Evolutionary conservation across 2,113 vertebrate genomes (phyloP), one percentile per base, ranked within the genome.

Genomic region (Electrona antarctica): DNA sequence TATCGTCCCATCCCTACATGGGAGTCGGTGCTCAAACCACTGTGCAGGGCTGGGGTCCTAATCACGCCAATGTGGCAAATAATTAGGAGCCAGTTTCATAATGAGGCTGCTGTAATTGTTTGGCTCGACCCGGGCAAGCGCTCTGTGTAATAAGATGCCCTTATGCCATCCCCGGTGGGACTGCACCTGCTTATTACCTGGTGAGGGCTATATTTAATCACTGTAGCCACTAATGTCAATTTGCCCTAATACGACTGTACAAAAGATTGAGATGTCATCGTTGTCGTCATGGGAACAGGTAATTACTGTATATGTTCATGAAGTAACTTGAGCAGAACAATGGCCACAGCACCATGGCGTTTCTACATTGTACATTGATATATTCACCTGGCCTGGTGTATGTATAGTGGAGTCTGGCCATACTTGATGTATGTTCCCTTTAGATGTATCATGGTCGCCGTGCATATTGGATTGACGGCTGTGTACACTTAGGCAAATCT

Each of bases 61-160:
- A 89, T 88, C 82, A 88, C 79, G 74, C 50, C 62, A 52, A 28
- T 28, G 48, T 51, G 76, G 67, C 82, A 73, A 21, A 21, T 21
- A 21, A 75, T 75, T 15, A 59, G 56, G 60, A 79, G 67, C 61
- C 50, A 58, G 67, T 63, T 54, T 76, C 29, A 55, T 76, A 74
- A 75, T 78, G 68, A 81, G 12, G 68, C 67, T 87, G 33, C 33
- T 41, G 33, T 6, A 87, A 88, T 90, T 80, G 78, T 91, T 90
- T 88, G 52, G 69, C 66, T 73, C 50, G 1, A 63, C 69, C 51
- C 8, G 70, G 69, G 60, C 83, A 82, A 73, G 61, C 77, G 68
- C 68, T 74, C 75, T 75, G 76, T 70, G 75, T 78, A 72, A 72
- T 64, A 82, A 71, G 69, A 73, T 73, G 65, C 67, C 72, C 63